Conservation (phyloP, 1,140 invertebrate species). For the Proales similis region DNA sequence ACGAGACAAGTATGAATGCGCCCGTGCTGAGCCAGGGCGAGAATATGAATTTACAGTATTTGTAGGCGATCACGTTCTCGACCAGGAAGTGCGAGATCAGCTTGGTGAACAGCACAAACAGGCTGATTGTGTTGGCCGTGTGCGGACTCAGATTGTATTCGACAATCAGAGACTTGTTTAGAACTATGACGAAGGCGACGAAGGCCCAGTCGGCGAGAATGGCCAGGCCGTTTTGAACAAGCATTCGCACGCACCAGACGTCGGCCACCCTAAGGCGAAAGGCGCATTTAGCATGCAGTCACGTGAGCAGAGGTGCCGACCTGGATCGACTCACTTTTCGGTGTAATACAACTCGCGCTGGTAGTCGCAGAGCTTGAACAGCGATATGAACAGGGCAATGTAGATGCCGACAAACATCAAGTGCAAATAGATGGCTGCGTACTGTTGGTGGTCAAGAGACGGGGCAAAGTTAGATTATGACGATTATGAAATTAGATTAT, state of each 20-base stretch:
- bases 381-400: slow-evolving; percentile 5
- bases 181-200: slow-evolving; percentile 16
- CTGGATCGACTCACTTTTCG: slow-evolving; percentile 3
- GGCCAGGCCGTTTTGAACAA: slow-evolving; percentile 33
- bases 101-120: not conserved
- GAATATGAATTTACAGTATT: slow-evolving; percentile 23
- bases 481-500: too few species aligned
- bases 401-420: slow-evolving; percentile 10
- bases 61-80: slow-evolving; percentile 11
- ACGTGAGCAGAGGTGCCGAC: not conserved
- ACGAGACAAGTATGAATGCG: too few species aligned
- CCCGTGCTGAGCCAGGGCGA: slow-evolving; percentile 10
- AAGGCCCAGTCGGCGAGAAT: slow-evolving; percentile 23
- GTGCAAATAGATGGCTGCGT: not conserved
- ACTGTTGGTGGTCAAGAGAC: too few species aligned
- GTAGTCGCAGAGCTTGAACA: slow-evolving; percentile 28
- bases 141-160: slow-evolving; percentile 1
- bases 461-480: too few species aligned
- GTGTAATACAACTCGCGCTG: slow-evolving; percentile 36
- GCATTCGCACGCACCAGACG: slow-evolving; percentile 25
- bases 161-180: not conserved
- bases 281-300: slow-evolving; percentile 7
- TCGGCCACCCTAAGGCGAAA: slow-evolving; percentile 1
- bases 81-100: slow-evolving; percentile 11
- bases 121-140: not conserved